Evolutionary conservation across 2,113 vertebrate species (phyloP), one percentile per base, ranked within the genome.

Genomic region (Dromiciops gliroides): DNA sequence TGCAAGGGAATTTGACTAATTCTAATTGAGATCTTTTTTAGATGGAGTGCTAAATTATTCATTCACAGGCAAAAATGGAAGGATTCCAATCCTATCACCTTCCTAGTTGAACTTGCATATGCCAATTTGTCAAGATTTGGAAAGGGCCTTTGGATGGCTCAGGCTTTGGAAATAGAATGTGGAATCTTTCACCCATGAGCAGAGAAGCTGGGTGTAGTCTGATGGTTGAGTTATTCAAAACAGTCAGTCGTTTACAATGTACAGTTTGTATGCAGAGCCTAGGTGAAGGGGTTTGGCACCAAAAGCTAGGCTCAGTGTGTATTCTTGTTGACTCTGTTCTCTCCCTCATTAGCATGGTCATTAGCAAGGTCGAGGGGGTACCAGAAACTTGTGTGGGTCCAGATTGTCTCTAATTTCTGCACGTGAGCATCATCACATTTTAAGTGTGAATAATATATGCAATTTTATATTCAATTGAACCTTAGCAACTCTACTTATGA

Each of bases 41-140:
- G 96, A 97, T 94, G 90, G 95, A 92, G 89, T 94, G 93, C 94
- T 98, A 96, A 98, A 98, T 98, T 96, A 98, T 98, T 98, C 97
- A 98, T 97, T 93, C 0, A 0, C 49, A 97, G 97, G 94, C 96
- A 94, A 25, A 95, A 97, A 96, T 47, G 96, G 96, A 98, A 91
- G 37, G 96, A 97, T 95, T 98, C 92, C 75, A 51, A 83, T 52
- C 95, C 94, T 60, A 96, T 96, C 14, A 22, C 94, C 52, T 98
- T 96, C 92, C 95, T 93, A 93, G 91, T 51, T 60, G 48, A 94
- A 95, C 88, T 52, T 0, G 0, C 92, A 91, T 50, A n/a, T 97
- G 93, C 56, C 92, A 95, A 52, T 95, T 93, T 94, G 90, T 44
- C 26, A 49, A 89, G 37, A 0, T 67, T 92, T 75, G 22, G 22